Evolutionary conservation across 92 coral and sea anemone genomes (phyloP).

Genomic region (Umimayanthus kanabou): DNA sequence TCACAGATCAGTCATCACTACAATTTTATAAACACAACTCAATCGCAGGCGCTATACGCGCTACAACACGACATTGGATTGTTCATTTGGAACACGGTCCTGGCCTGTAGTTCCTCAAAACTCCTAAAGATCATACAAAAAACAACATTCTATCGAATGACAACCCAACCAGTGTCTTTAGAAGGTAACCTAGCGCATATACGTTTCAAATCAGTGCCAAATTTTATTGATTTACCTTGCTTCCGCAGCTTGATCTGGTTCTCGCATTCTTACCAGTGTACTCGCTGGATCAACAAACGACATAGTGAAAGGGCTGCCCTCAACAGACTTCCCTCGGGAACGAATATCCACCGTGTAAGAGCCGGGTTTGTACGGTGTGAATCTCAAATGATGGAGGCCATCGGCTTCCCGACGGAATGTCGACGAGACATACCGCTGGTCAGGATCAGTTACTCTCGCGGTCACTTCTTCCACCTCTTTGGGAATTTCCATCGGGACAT

Average conservation of each 20-base stretch:
- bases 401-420: slow-evolving; percentile 69
- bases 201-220: background rate
- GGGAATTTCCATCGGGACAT: slow-evolving; percentile 90
- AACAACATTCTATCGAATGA: background rate
- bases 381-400: slow-evolving; percentile 71
- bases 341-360: slow-evolving; percentile 68
- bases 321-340: slow-evolving; percentile 65
- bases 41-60: too few species aligned
- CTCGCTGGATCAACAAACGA: slow-evolving; percentile 73
- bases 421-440: slow-evolving; percentile 66
- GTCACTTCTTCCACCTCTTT: slow-evolving; percentile 71
- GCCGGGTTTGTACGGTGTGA: slow-evolving; percentile 69
- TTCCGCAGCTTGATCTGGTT: slow-evolving; percentile 56
- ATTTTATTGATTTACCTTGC: background rate
- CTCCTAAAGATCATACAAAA: too few species aligned
- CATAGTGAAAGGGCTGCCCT: slow-evolving; percentile 75
- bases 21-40: too few species aligned
- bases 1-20: too few species aligned
- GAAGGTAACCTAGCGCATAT: background rate
- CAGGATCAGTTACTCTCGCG: slow-evolving; percentile 77
- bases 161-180: background rate
- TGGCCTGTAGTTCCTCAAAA: too few species aligned
- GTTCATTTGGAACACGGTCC: too few species aligned
- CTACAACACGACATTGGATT: too few species aligned
- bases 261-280: slow-evolving; percentile 69